These are phyloP conservation scores for Hydrotaea cyrtoneurina DNA, from an alignment of 2,888 invertebrate species.

Conservation along the genomic window DNA sequence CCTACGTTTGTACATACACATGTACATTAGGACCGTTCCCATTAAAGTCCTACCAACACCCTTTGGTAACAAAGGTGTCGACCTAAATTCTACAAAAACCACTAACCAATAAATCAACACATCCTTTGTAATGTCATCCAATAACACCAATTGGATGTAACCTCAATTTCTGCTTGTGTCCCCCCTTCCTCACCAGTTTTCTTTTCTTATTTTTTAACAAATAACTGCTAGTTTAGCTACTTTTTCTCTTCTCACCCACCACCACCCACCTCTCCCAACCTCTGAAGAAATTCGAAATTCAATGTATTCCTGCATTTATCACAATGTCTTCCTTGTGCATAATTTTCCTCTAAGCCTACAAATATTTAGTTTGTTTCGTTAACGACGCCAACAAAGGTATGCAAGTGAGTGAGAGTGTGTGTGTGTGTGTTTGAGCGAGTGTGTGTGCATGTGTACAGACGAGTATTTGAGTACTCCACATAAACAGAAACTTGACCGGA, in stretches of 20 bases:
- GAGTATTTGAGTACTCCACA: background rate
- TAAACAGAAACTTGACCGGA: constrained; percentile 76
- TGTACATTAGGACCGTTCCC: no score
- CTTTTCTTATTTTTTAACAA: background rate
- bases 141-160: constrained; percentile 14
- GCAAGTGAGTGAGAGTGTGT: background rate
- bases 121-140: constrained; percentile 11
- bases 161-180: background rate
- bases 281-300: background rate
- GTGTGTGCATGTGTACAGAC: background rate
- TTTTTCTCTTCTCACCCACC: no score
- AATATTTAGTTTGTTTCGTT: background rate
- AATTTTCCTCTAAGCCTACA: background rate
- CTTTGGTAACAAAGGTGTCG: background rate
- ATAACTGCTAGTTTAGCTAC: background rate
- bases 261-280: no score
- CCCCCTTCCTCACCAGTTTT: background rate
- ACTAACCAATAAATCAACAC: constrained; percentile 11
- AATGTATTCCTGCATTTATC: constrained; percentile 18
- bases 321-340: constrained; percentile 14
- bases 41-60: background rate
- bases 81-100: background rate
- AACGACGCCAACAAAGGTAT: background rate
- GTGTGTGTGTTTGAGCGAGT: no score
- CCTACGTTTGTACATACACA: no score